Evolutionary conservation across 2,113 vertebrate genomes (phyloP).

Genomic region (Procavia capensis): DNA sequence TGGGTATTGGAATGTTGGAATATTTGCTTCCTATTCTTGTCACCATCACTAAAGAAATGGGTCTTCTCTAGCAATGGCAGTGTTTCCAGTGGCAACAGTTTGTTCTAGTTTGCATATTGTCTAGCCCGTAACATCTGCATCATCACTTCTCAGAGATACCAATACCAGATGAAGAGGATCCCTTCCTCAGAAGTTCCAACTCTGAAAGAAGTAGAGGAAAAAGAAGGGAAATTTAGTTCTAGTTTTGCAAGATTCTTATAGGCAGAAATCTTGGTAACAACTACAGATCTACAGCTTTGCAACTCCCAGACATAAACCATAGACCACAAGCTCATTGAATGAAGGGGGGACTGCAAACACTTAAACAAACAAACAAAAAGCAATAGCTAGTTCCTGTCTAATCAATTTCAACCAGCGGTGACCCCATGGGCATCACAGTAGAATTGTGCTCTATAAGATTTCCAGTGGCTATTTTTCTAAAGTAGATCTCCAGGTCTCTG

Average conservation of each 20-base stretch:
- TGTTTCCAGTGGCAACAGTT: neutral
- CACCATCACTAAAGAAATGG: neutral
- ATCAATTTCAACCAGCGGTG: neutral
- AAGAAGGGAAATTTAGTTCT: neutral
- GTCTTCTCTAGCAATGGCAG: neutral
- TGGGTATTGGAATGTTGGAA: neutral
- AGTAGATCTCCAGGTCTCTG: neutral
- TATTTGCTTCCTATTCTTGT: neutral
- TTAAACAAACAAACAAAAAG: neutral
- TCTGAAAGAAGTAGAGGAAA: neutral
- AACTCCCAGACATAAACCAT: neutral
- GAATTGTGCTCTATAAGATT: neutral
- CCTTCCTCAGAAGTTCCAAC: neutral
- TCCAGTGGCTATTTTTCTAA: neutral
- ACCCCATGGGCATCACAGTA: neutral
- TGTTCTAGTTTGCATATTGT: neutral
- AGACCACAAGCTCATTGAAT: neutral
- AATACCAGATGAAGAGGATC: fast-evolving
- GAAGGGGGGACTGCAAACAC: neutral
- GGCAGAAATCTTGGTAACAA: neutral
- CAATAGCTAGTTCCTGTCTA: neutral
- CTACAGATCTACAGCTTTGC: neutral
- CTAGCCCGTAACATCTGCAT: neutral
- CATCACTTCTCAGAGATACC: neutral
- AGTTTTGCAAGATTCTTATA: neutral